These are phyloP conservation scores for Cyanoramphus novaezelandiae DNA, from an alignment of 2,113 vertebrate genomes.

Conservation along the genomic window DNA sequence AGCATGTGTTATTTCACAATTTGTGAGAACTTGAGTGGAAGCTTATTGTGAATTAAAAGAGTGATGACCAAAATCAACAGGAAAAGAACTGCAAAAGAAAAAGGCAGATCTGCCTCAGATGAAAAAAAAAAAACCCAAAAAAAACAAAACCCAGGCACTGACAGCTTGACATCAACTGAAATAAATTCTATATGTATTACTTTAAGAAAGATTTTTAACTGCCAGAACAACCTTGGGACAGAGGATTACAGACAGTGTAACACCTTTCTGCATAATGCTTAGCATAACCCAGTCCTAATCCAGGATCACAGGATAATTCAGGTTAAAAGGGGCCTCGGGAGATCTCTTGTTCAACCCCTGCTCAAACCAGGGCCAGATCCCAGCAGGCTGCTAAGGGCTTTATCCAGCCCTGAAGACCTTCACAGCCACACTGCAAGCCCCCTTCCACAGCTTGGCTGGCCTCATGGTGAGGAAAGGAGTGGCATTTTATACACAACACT, in stretches of 20 bases:
- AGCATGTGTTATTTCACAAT: neutral
- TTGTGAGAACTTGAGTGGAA: neutral
- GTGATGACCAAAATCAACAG: neutral
- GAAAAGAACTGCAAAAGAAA: constrained; percentile 11
- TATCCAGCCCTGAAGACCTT: neutral
- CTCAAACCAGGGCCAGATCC: neutral
- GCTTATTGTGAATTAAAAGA: neutral
- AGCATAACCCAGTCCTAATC: neutral
- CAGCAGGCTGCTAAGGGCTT: neutral
- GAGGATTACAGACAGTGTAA: neutral
- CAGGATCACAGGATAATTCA: neutral
- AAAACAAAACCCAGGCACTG: neutral
- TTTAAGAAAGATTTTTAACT: neutral
- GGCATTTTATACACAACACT: neutral
- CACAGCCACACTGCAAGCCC: accelerated
- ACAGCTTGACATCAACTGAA: neutral
- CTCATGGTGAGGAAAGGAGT: accelerated
- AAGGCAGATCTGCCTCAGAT: neutral
- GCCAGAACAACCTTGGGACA: neutral
- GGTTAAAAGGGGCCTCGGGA: neutral
- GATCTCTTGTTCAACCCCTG: neutral
- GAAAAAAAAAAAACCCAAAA: neutral
- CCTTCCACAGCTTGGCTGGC: neutral
- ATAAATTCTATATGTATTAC: neutral
- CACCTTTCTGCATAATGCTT: neutral